Percentiles rank a stretch among this genome's conserved stretches.
Conservation (phyloP, 2,888 invertebrate genomes). For the Drosophila testacea region DNA sequence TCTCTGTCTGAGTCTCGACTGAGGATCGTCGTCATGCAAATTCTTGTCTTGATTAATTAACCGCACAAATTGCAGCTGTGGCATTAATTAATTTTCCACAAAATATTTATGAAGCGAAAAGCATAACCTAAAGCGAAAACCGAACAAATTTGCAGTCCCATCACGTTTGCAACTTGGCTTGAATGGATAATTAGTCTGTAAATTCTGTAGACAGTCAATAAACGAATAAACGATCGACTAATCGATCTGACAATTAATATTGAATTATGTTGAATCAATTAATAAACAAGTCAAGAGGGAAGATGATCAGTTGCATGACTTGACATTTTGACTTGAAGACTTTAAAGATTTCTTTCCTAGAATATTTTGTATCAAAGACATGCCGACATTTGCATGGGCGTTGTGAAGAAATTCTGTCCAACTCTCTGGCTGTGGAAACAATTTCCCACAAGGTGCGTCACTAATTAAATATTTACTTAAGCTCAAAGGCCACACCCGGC, state of each 20-base stretch:
- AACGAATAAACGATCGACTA: conserved; percentile 47
- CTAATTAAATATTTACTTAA: conserved; percentile 68
- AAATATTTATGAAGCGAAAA: conserved; percentile 3
- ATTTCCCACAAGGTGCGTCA: conserved; percentile 81
- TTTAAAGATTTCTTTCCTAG: conserved; percentile 49
- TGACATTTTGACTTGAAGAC: conserved; percentile 35
- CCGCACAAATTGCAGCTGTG: conserved; percentile 68
- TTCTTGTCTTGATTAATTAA: conserved; percentile 73
- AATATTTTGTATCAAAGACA: conserved; percentile 45
- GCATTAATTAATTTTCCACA: conserved; percentile 70
- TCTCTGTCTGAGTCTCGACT: neutral
- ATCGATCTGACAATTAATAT: conserved; percentile 57
- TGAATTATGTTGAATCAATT: conserved; percentile 64
- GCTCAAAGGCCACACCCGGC: conserved; percentile 56
- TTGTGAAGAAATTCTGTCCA: neutral
- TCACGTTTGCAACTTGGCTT: conserved; percentile 19
- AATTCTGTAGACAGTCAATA: conserved; percentile 40
- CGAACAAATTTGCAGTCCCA: conserved; percentile 12
- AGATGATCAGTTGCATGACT: conserved; percentile 47
- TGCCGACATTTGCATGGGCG: conserved; percentile 59
- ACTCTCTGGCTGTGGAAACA: neutral
- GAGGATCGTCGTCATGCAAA: conserved; percentile 64
- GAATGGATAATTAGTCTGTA: conserved; percentile 22
- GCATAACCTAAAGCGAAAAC: conserved; percentile 1
- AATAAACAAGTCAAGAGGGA: conserved; percentile 34